Base-by-base conservation (phyloP, 2,797 vertebrate genomes). In the Manis crassicaudata region DNA sequence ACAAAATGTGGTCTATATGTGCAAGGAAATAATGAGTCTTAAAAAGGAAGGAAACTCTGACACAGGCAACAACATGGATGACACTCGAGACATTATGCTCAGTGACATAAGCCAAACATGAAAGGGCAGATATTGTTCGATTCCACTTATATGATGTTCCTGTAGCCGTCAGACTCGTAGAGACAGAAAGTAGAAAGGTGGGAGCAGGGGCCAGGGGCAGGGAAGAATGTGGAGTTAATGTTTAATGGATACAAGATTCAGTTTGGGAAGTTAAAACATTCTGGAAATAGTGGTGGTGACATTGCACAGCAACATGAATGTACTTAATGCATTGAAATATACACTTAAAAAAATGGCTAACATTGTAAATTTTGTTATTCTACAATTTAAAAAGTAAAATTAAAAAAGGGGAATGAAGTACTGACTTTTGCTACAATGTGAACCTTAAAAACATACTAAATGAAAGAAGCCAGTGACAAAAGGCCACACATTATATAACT, bases 381-480 rank as follows among this genome's bases (percentile, higher is more conserved):
- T 70, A 75, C 6, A 76, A 52, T 90, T 93, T 83, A 75, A 79
- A 90, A 87, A 50, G 83, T 80, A 40, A 85, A 81, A 80, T 73
- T 46, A 13, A 60, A 52, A 96, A 60, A 68, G 29, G 58, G 21
- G 27, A 91, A 80, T 63, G 37, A 70, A 81, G 65, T 46, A 56
- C 58, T 50, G 40, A 40, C 37, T 32, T 0, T 4, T 11, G 37
- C 68, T 60, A 72, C 50, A 27, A n/a, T 29, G 46, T 37, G 56
- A 95, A 67, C 25, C 46, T 20, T 85, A 67, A 91, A 75, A 80
- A 62, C 54, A 86, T 5, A 4, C 70, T 17, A 54, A 56, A 27
- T 43, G 56, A 88, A 58, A 58, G 52, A 68, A 76, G 60, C 27
- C 75, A 94, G 62, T 81, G 29, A 46, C 27, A 35, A 79, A 81